Evolutionary conservation across 2,113 vertebrate species (phyloP).

Genomic region (Poecilia latipinna): DNA sequence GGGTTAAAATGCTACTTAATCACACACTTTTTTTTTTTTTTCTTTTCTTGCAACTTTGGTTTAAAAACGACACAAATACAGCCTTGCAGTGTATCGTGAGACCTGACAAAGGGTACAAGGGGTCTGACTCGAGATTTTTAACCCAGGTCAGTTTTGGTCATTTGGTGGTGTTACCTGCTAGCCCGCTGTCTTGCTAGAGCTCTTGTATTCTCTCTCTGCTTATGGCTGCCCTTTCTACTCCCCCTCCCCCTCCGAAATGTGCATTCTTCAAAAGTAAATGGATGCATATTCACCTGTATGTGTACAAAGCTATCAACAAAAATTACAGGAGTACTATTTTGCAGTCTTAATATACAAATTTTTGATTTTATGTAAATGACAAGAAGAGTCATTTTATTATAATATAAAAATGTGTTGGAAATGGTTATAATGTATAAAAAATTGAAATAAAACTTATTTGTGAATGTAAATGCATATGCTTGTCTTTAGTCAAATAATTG

Average conservation of each 20-base stretch:
- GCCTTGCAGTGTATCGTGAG: constrained; percentile 14
- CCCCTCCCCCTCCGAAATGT: constrained; percentile 29
- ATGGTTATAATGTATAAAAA: constrained; percentile 80
- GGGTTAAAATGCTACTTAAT: constrained; percentile 42
- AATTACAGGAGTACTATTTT: constrained; percentile 79
- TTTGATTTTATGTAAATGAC: constrained; percentile 77
- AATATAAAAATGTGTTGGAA: constrained; percentile 79
- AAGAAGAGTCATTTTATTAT: constrained; percentile 80
- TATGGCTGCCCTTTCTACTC: constrained; percentile 69
- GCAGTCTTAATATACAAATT: constrained; percentile 81
- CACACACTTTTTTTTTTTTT: background rate
- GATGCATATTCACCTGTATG: constrained; percentile 68
- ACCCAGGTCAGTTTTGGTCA: constrained; percentile 65
- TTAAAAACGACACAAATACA: constrained; percentile 25
- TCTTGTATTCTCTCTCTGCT: constrained; percentile 68
- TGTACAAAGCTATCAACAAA: constrained; percentile 79
- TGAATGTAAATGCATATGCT: constrained; percentile 61
- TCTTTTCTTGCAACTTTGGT: constrained; percentile 24
- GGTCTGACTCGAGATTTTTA: constrained; percentile 51
- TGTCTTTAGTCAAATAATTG: background rate
- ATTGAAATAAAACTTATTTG: constrained; percentile 83
- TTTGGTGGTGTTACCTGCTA: constrained; percentile 61
- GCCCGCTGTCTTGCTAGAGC: constrained; percentile 70
- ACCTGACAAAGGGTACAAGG: constrained; percentile 23
- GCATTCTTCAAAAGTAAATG: constrained; percentile 62